phyloP scores from a whole-genome alignment of 1,140 invertebrate genomes.

The Phocides pigmalion region DNA sequence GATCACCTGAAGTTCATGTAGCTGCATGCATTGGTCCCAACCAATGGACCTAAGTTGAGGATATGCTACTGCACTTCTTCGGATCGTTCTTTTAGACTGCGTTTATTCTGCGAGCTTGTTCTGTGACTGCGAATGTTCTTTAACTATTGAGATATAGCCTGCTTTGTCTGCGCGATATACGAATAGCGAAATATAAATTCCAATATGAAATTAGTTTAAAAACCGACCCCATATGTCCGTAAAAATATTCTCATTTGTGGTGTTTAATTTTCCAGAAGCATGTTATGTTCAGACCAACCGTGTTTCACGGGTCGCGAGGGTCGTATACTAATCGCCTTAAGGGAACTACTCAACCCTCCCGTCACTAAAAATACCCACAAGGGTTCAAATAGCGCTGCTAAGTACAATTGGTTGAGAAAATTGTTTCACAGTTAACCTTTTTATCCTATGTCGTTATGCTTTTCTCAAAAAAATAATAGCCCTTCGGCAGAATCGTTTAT shows the following conservation, averaged over 20 bases:
- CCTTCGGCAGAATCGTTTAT: neutral
- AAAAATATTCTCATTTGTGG: neutral
- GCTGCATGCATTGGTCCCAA: no score
- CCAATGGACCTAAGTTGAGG: no score
- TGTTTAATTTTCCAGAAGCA: neutral
- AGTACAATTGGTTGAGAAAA: slow-evolving; percentile 15
- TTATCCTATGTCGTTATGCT: neutral
- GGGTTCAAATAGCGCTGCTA: slow-evolving; percentile 2
- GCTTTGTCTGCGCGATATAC: no score
- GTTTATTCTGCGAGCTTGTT: no score
- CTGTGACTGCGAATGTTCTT: no score
- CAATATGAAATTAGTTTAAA: no score
- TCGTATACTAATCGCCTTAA: slow-evolving; percentile 16
- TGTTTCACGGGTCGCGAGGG: neutral
- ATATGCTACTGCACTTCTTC: no score
- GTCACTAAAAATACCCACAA: slow-evolving; percentile 9
- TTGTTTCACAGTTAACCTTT: neutral
- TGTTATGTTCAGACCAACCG: neutral
- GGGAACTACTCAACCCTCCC: slow-evolving; percentile 2
- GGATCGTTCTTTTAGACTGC: no score
- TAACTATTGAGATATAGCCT: no score
- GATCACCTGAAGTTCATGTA: no score
- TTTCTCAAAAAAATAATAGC: neutral
- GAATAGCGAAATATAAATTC: no score
- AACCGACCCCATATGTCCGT: neutral